A percentile compares a stretch with the other conserved stretches of the same genome.
Conservation (phyloP, 1,140 invertebrate genomes). For the Polyergus mexicanus region DNA sequence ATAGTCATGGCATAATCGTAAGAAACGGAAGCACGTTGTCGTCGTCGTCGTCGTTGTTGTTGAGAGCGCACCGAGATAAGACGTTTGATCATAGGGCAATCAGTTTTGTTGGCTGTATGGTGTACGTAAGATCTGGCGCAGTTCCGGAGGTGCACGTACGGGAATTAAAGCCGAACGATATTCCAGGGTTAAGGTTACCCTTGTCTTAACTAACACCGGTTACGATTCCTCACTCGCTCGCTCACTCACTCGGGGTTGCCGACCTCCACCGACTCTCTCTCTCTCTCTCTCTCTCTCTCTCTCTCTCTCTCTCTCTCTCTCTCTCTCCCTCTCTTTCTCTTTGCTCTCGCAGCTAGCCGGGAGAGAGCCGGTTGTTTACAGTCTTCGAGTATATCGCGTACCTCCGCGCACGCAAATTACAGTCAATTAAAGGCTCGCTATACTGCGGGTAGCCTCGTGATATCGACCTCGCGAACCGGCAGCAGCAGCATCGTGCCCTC, state of each 20-base stretch:
- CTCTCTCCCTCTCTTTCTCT: slow-evolving; percentile 20
- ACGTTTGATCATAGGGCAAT: slow-evolving; percentile 50
- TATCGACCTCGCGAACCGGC: slow-evolving; percentile 65
- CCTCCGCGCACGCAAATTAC: slow-evolving; percentile 80
- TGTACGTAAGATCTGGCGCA: slow-evolving; percentile 30
- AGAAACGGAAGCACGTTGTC: neutral
- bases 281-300: slow-evolving; percentile 15
- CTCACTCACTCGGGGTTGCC: slow-evolving; percentile 67
- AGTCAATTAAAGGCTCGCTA: slow-evolving; percentile 79
- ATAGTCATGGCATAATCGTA: neutral
- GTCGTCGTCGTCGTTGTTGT: neutral
- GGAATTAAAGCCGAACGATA: slow-evolving; percentile 71
- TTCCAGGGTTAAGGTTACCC: slow-evolving; percentile 79
- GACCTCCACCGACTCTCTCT: slow-evolving; percentile 65
- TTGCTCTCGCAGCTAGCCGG: slow-evolving; percentile 59
- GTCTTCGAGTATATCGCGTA: slow-evolving; percentile 75
- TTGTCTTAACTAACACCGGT: slow-evolving; percentile 58
- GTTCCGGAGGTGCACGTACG: slow-evolving; percentile 43
- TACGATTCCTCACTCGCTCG: slow-evolving; percentile 67
- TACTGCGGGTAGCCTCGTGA: slow-evolving; percentile 61
- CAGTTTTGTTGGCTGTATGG: slow-evolving; percentile 10
- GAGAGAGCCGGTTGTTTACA: slow-evolving; percentile 77
- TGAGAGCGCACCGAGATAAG: slow-evolving; percentile 28
- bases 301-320: neutral
- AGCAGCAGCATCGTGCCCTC: slow-evolving; percentile 22